Conservation (phyloP, 2,888 invertebrate species). For the Troglohyphantes excavatus region DNA sequence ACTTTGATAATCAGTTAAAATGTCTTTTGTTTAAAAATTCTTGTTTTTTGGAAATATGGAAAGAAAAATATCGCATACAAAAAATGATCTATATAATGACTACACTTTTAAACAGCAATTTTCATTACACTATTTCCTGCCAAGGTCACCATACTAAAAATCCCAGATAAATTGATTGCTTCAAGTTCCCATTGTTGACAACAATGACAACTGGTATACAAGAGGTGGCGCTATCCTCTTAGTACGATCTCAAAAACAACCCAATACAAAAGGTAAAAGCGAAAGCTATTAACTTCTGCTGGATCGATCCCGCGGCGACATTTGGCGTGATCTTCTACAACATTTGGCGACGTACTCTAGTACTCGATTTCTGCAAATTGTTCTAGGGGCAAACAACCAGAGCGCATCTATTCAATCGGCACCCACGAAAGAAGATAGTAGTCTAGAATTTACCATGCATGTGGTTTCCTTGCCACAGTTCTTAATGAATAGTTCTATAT, state of each 20-base stretch:
- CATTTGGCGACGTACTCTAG: constrained; percentile 48
- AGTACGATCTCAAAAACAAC: constrained; percentile 35
- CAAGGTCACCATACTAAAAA: background rate
- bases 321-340: constrained; percentile 40
- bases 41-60: no score
- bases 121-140: background rate
- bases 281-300: constrained; percentile 13
- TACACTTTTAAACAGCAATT: no score
- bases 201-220: constrained; percentile 31
- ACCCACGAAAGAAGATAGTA: background rate
- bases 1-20: no score
- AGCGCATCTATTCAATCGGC: constrained; percentile 29
- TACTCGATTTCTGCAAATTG: constrained; percentile 3
- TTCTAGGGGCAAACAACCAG: constrained; percentile 40
- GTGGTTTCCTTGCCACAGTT: background rate
- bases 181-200: background rate
- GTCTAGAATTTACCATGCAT: background rate
- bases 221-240: constrained; percentile 49
- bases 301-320: constrained; percentile 50
- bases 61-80: no score
- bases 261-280: background rate
- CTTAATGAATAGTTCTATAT: background rate
- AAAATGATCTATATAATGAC: no score
- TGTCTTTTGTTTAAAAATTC: no score
- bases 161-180: constrained; percentile 1